Base-by-base conservation (phyloP, 1,140 invertebrate species). In the Bombus breviceps region DNA sequence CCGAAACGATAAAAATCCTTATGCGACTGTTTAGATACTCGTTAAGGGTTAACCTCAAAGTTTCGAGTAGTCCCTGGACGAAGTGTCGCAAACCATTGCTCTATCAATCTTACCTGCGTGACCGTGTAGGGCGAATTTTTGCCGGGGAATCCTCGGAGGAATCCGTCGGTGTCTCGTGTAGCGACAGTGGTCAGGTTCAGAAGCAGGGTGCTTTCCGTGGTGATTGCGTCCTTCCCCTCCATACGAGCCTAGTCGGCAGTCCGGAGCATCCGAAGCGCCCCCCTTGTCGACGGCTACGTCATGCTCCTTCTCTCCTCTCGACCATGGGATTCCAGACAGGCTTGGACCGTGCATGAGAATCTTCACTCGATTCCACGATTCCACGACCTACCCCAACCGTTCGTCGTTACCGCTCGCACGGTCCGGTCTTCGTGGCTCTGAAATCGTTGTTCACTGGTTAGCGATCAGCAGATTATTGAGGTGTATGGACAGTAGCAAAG, bases 191-290 rank as follows among this genome's bases (percentile, higher is more conserved):
- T 94, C 86, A 93, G 80, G 89, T 95, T 94, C 64, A 92, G 89
- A 90, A 92, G 90, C 93, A 93, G 93, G 92, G 87, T 94, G 92
- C 92, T 91, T 89, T 92, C 92, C 71, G 92, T 91, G 83, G 73
- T 92, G 62, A 47, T 89, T 93, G 86, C 92, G 91, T 93, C 90
- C 91, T 93, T 92, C 92, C 94, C 94, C 94, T 95, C 94, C 95
- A 95, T 95, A 94, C 94, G 95, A 95, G 91, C 92, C 93, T 94
- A 95, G 91, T 94, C 94, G 92, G 91, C 92, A 92, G 92, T 93
- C 90, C 89, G 93, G 93, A 93, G 93, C 94, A 95, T 95, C 93
- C 89, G 87, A 92, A 92, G 66, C 89, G 88, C 91, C 79, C 89
- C 82, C 85, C 72, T 83, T 53, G 81, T 73, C 89, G 64, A 89